Evolutionary conservation across 2,797 vertebrate genomes (phyloP).

Genomic region (Labroides dimidiatus): DNA sequence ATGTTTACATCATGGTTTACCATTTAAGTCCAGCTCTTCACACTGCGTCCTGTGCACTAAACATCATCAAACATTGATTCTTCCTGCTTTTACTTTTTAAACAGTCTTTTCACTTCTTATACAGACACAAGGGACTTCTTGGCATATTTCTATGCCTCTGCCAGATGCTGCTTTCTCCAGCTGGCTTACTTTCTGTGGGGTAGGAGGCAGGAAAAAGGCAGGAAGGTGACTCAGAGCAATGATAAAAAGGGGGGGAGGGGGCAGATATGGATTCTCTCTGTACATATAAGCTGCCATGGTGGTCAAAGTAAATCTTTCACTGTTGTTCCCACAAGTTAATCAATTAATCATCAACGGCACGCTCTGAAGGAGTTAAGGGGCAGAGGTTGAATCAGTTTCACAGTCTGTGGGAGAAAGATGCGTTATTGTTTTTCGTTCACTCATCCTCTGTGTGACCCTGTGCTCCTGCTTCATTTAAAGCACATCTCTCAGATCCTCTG

Average conservation of each 20-base stretch:
- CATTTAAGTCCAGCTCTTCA: constrained; percentile 12
- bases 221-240: constrained; percentile 47
- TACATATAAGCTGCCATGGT: background rate
- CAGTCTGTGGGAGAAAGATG: constrained; percentile 31
- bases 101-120: constrained; percentile 36
- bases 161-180: constrained; percentile 44
- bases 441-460: constrained; percentile 39
- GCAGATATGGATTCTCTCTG: constrained; percentile 4
- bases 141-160: constrained; percentile 47
- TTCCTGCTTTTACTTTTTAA: constrained; percentile 31
- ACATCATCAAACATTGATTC: constrained; percentile 41
- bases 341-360: constrained; percentile 38
- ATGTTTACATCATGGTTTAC: background rate
- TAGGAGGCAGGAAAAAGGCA: constrained; percentile 32
- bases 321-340: constrained; percentile 50
- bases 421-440: constrained; percentile 45
- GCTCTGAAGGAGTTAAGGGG: constrained; percentile 20
- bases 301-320: constrained; percentile 28
- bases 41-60: constrained; percentile 1
- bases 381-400: constrained; percentile 37
- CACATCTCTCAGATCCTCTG: constrained; percentile 1
- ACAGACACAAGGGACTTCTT: constrained; percentile 34
- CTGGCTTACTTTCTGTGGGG: constrained; percentile 35
- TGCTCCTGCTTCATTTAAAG: constrained; percentile 24
- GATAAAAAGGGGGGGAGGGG: background rate